Evolutionary conservation across 2,888 invertebrate species (phyloP), one percentile per base, ranked within the genome.

Genomic region (Eulithis testata): DNA sequence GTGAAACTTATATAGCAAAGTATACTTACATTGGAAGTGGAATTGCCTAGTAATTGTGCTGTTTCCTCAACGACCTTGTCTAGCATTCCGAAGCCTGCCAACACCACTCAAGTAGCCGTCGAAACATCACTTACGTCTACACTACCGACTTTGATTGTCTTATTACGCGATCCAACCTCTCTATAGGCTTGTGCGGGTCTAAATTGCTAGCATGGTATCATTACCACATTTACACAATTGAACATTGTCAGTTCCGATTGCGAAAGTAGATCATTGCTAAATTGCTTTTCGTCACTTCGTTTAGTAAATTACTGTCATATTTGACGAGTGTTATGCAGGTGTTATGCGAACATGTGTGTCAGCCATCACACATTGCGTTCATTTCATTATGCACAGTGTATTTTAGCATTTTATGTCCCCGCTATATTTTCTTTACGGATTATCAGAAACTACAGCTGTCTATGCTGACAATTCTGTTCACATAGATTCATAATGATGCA

Each of bases 241-340:
- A 76, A 89, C 83, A 83, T 85, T 88, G 87, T 89, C 84, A 83
- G 86, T 81, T 79, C 75, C 79, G 74, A 86, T 91, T 90, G 81
- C 84, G 86, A 89, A 89, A 90, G 81, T 85, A 85, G 87, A 86
- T 85, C 87, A 81, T 79, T 81, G 81, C 79, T 83, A 85, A 89
- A 89, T 90, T 88, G 85, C 83, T 87, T 90, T 90, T 91, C 90
- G 86, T 88, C 88, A 89, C 86, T 84, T 85, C 78, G 79, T 83
- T 83, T 82, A 74, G 76, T 77, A 78, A 85, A 88, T 83, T 82
- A 80, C 80, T 73, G 76, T 76, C 75, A 77, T 76, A 84, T 80
- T 81, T 81, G 84, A 80, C 81, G 78, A 78, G 81, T 79, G 75
- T 77, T 80, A 78, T 68, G 74, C 65, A 43, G 47, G 45, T 31